Evolutionary conservation across 1,140 invertebrate genomes (phyloP).

Genomic region (Ctenoplectra terminalis): DNA sequence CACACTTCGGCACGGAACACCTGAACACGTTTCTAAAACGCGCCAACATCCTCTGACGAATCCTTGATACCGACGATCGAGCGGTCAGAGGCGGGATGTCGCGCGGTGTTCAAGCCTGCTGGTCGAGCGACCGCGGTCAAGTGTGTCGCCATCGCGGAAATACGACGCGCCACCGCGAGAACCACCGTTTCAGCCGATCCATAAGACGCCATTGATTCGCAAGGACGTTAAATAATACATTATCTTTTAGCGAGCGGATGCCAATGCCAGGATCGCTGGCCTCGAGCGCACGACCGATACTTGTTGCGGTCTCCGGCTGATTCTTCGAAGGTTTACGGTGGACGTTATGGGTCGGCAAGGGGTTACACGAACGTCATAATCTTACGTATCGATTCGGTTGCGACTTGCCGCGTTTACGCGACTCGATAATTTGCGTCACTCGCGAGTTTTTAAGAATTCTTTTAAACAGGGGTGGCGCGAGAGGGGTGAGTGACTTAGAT

Average conservation of each 20-base stretch:
- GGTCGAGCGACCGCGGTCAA: neutral
- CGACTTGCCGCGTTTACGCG: neutral
- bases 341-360: neutral
- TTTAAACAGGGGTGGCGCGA: too few relatives aligned
- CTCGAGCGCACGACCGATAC: neutral
- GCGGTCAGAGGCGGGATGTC: neutral
- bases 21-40: constrained; percentile 65
- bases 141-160: constrained; percentile 52
- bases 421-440: neutral
- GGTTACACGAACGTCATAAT: constrained; percentile 3
- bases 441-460: neutral
- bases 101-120: neutral
- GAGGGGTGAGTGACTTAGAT: too few relatives aligned
- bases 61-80: neutral
- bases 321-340: neutral
- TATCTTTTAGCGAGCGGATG: neutral
- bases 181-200: constrained; percentile 32
- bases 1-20: constrained; percentile 61
- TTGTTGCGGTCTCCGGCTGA: neutral
- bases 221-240: constrained; percentile 54
- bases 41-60: constrained; percentile 61
- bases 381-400: neutral
- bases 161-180: neutral
- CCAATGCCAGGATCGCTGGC: constrained; percentile 32
- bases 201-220: constrained; percentile 55